phyloP scores from a whole-genome alignment of 92 coral and sea anemone genomes.

The Zoanthus sociatus region DNA sequence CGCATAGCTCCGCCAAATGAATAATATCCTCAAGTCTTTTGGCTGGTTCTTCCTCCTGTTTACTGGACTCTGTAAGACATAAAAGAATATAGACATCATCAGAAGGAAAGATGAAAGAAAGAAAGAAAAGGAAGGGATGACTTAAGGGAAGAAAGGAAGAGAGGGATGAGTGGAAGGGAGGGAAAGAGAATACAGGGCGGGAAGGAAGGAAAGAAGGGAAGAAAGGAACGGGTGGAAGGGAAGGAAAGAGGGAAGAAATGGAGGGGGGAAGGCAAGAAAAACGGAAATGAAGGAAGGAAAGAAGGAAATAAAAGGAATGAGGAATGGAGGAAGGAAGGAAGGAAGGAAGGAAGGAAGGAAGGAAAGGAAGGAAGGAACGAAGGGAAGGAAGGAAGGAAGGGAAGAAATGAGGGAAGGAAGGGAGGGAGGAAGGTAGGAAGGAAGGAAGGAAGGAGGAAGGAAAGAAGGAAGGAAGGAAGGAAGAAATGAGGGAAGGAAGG shows the following conservation, averaged over 20 bases:
- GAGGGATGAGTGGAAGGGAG: neutral
- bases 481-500: neutral
- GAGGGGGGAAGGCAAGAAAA: neutral
- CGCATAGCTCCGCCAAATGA: conserved; percentile 90
- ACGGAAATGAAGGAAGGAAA: neutral
- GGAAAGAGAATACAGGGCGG: neutral
- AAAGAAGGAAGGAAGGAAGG: neutral
- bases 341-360: neutral
- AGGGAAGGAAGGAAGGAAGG: neutral
- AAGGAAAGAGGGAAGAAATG: neutral
- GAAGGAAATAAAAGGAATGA: too few relatives aligned
- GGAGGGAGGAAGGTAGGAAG: neutral
- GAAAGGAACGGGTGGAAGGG: neutral
- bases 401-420: too few relatives aligned
- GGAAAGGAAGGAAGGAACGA: too few relatives aligned
- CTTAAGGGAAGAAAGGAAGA: neutral
- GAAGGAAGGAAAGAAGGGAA: neutral
- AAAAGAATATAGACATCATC: neutral
- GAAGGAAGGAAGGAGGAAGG: too few relatives aligned
- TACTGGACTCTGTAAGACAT: conserved; percentile 64
- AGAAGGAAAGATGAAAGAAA: neutral
- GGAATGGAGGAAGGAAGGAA: neutral
- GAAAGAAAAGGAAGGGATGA: too few relatives aligned
- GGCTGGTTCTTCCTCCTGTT: conserved; percentile 70
- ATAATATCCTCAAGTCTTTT: conserved; percentile 81